phyloP scores from a whole-genome alignment of 2,113 vertebrate species.

The Tonatia bakeri region DNA sequence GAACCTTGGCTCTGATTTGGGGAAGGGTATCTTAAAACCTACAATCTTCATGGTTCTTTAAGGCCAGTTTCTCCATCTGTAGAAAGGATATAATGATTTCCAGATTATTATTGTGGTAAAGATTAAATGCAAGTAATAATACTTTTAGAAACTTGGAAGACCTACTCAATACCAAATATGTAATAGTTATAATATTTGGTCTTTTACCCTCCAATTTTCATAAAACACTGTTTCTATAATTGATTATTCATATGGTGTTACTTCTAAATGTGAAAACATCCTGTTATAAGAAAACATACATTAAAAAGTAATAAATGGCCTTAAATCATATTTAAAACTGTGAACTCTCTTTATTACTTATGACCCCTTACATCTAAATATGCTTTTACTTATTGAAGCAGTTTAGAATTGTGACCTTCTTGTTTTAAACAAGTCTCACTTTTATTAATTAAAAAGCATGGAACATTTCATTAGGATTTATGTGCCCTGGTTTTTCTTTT shows the following conservation, averaged over 20 bases:
- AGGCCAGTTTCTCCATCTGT: not conserved
- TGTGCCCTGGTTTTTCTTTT: not conserved
- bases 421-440: not conserved
- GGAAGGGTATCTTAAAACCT: not conserved
- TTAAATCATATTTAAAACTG: not conserved
- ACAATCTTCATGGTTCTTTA: not conserved
- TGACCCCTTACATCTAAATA: not conserved
- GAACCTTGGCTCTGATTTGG: not conserved
- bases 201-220: not conserved
- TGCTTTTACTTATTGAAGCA: not conserved
- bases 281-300: not conserved
- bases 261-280: not conserved
- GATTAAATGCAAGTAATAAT: not conserved
- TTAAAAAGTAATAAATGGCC: not conserved
- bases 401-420: not conserved
- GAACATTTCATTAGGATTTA: not conserved
- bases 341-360: not conserved
- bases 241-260: not conserved
- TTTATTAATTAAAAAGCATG: not conserved
- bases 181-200: not conserved
- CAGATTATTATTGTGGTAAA: not conserved
- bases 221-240: not conserved
- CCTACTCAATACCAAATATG: not conserved
- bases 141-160: not conserved
- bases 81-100: not conserved